Evolutionary conservation across 2,797 vertebrate genomes (phyloP), one percentile per base, ranked within the genome.

Genomic region (Oreortyx pictus): DNA sequence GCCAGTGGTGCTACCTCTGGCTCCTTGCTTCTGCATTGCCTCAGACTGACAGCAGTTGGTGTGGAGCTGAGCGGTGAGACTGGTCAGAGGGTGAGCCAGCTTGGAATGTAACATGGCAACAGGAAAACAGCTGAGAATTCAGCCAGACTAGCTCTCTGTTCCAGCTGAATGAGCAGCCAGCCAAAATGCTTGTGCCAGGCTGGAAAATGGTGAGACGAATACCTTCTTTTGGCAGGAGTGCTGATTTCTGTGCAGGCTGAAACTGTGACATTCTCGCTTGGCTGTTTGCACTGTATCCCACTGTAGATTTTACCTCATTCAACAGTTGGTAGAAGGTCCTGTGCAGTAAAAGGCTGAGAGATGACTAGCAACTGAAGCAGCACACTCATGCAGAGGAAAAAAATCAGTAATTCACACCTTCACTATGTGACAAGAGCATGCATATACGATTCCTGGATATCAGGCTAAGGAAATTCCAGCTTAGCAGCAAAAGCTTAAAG

Each of bases 401-500:
- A 37, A 88, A 29, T 31, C 85, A 13, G 2, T 62, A 77, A 19
- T 71, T 95, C 33, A 9, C 27, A 44, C 44, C 59, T 76, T 43
- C 3, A 7, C n/a, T 62, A 15, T n/a, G 15, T 50, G 10, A 27
- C 33, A 46, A 50, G 44, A 57, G 4, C 61, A 27, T 85, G 31
- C 9, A 6, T 86, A 6, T 64, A 56, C 89, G 39, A 33, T 75
- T 94, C 9, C n/a, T 80, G 50, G 61, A 4, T 3, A 76, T 71
- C 52, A 70, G 73, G 27, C 7, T 19, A 52, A 47, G 59, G 52
- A 87, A 62, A 89, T 78, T 78, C 11, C 14, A 90, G 13, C 23
- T 67, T 90, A 83, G 44, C 35, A 57, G 60, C 79, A 86, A 70
- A 92, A 89, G 39, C 70, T 86, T 72, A 75, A 59, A 52, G 68